Percentiles rank a stretch among this genome's conserved stretches.
phyloP scores from a whole-genome alignment of 1,140 invertebrate species.

The Neotoxoptera formosana region DNA sequence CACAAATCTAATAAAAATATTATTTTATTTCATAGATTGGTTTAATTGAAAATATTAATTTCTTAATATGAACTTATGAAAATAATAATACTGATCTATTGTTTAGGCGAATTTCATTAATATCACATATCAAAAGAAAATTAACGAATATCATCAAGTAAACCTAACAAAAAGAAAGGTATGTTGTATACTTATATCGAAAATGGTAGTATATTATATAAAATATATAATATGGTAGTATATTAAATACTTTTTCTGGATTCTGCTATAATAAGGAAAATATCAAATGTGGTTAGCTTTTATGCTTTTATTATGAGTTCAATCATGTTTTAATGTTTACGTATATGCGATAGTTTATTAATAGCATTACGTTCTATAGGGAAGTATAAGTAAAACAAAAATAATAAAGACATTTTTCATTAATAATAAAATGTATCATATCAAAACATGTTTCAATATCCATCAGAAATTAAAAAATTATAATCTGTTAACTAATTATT shows the following conservation, averaged over 20 bases:
- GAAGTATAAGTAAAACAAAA: no score
- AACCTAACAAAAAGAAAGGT: conserved; percentile 25
- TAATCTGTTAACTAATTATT: no score
- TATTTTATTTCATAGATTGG: background rate
- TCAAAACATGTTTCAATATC: no score
- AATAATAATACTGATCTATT: background rate
- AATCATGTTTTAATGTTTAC: no score
- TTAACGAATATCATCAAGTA: background rate
- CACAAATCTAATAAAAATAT: background rate
- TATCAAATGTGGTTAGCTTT: no score
- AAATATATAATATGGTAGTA: no score
- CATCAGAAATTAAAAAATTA: no score
- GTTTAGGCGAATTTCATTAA: conserved; percentile 22
- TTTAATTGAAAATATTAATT: background rate
- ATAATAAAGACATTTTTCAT: no score
- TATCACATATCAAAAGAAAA: conserved; percentile 42
- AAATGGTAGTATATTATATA: background rate
- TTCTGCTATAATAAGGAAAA: background rate
- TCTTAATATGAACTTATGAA: background rate
- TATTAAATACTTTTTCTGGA: background rate
- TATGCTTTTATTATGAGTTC: no score
- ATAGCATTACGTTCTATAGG: no score
- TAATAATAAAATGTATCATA: no score
- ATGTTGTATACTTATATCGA: background rate
- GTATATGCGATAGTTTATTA: no score